Percentiles rank a stretch among this genome's conserved stretches.
phyloP scores from a whole-genome alignment of 2,888 invertebrate genomes.

The Periphyllus acericola region DNA sequence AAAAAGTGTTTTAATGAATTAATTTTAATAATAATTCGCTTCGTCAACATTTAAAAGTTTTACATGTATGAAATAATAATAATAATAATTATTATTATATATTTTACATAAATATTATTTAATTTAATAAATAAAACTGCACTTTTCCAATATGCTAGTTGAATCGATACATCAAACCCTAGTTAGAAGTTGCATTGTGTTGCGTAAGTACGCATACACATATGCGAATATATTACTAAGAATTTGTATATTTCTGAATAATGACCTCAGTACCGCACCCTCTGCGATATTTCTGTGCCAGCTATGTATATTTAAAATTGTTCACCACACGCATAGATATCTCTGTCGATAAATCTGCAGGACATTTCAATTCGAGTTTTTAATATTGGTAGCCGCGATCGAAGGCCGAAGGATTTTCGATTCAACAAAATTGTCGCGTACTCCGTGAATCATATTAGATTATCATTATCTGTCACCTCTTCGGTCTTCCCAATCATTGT shows the following conservation, averaged over 20 bases:
- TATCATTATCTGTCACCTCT: constrained; percentile 3
- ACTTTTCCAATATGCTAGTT: neutral
- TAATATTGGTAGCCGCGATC: constrained; percentile 36
- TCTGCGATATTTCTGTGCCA: neutral
- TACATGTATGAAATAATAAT: neutral
- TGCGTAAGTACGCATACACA: neutral
- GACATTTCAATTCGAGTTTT: neutral
- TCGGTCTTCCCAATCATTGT: neutral
- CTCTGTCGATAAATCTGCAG: neutral
- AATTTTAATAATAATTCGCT: no score
- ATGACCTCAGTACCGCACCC: neutral
- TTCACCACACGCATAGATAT: neutral
- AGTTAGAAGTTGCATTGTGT: neutral
- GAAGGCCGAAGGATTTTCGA: constrained; percentile 38
- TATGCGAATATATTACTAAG: neutral
- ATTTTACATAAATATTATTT: neutral
- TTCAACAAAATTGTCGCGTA: constrained; percentile 42
- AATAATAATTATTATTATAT: neutral
- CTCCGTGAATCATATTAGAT: neutral
- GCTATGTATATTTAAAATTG: neutral
- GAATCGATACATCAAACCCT: neutral
- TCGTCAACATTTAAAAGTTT: neutral
- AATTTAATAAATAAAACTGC: neutral
- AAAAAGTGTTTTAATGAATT: no score
- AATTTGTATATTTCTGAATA: neutral